Base-by-base conservation (phyloP, 2,797 vertebrate species). In the Helostoma temminkii region DNA sequence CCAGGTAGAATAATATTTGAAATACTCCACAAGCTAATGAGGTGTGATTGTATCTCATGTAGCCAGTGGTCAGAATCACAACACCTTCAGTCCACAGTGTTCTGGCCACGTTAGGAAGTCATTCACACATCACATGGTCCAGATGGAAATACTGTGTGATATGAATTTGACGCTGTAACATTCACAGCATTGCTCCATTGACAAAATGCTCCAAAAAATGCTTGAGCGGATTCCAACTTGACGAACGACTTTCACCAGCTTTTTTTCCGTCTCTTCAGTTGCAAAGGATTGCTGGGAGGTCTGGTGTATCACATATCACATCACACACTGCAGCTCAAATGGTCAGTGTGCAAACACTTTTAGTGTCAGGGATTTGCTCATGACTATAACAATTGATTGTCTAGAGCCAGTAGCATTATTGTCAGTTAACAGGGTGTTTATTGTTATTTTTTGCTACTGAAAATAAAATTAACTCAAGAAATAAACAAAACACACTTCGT, bases 141-240 rank as follows among this genome's bases (percentile, higher is more conserved):
- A 78, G 64, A 56, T 88, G 84, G 78, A 84, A 81, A 83, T 66
- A 64, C 56, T 1, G 36, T 57, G 63, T 61, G 50, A 73, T 16
- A 57, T 81, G 73, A 76, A 81, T 72, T 53, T 1, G n/a, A 86
- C 67, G 75, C 83, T 34, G 63, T 60, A 36, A 65, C 70, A 82
- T 87, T 81, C 89, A 65, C 73, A 68, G 74, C 80, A 67, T 88
- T 72, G 50, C 71, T 48, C 65, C 82, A 71, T 86, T 89, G 84
- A 74, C 73, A 69, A 84, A 85, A 63, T 62, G 57, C 78, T 66
- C 46, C 42, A 9, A 62, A 74, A 84, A 80, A 83, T 73, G 68
- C 64, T 59, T 6, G 2, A 54, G 54, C 25, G 76, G 56, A 91
- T 88, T 88, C 81, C 83, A 69, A 22, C 65, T 41, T 71, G 82